These are phyloP conservation scores for Cataglyphis altisquamis DNA, from an alignment of 2,888 invertebrate genomes.

Conservation along the genomic window DNA sequence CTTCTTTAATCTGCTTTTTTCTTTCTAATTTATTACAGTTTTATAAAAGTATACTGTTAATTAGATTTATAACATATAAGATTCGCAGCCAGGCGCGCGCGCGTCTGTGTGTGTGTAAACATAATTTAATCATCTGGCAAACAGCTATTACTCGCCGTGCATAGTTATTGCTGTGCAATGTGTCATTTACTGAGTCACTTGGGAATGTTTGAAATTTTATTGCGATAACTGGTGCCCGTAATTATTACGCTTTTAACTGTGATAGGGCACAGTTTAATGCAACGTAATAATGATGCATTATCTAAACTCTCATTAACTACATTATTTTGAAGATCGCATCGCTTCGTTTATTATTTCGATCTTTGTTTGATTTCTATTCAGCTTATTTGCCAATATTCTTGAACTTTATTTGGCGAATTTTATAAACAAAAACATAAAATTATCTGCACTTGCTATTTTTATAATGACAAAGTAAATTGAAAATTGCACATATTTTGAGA, in stretches of 20 bases:
- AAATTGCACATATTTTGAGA: too few relatives aligned
- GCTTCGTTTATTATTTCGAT: neutral
- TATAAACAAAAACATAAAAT: neutral
- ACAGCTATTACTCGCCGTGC: neutral
- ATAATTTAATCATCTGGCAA: constrained; percentile 32
- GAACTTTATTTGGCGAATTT: constrained; percentile 2
- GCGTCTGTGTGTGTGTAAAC: neutral
- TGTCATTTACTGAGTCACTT: constrained; percentile 15
- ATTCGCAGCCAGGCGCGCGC: neutral
- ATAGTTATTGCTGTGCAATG: neutral
- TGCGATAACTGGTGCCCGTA: constrained; percentile 39
- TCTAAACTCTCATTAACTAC: constrained; percentile 35
- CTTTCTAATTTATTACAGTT: constrained; percentile 1
- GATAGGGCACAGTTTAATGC: constrained; percentile 29
- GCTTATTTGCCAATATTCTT: neutral
- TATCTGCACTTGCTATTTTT: neutral
- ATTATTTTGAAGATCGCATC: constrained; percentile 34
- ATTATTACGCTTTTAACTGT: constrained; percentile 53
- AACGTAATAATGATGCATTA: constrained; percentile 50
- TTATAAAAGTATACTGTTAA: constrained; percentile 30
- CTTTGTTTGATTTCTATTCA: neutral
- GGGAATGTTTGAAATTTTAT: constrained; percentile 53
- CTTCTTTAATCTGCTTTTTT: neutral
- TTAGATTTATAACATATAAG: constrained; percentile 1
- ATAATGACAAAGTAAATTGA: constrained; percentile 3